These are phyloP conservation scores for Pantherophis alleghaniensis DNA, from an alignment of 2,797 vertebrate species.

Conservation along the genomic window DNA sequence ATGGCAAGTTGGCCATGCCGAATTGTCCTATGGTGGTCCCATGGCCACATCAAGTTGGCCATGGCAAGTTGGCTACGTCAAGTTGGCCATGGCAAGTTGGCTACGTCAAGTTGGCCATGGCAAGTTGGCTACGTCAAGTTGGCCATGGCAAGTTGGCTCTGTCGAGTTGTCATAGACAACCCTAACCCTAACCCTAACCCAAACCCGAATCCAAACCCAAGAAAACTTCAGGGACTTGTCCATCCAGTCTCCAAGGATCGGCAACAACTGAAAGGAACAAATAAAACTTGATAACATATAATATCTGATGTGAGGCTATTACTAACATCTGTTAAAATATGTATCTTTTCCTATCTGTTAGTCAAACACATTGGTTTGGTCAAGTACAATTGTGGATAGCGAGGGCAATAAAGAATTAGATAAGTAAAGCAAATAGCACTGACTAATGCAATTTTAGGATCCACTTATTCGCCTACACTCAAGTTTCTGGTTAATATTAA, in stretches of 20 bases:
- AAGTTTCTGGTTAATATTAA: neutral
- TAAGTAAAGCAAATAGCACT: neutral
- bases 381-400: neutral
- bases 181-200: no score
- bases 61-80: no score
- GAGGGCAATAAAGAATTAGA: neutral
- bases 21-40: no score
- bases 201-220: no score
- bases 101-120: no score
- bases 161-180: neutral
- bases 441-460: neutral
- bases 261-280: neutral
- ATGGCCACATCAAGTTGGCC: no score
- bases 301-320: neutral
- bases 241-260: neutral
- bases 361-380: neutral
- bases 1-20: no score
- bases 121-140: no score
- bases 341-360: neutral
- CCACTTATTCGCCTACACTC: neutral
- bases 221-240: neutral
- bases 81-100: no score
- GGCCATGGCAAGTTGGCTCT: no score
- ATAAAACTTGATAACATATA: neutral
- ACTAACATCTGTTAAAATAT: neutral